Evolutionary conservation across 2,797 vertebrate genomes (phyloP).

Genomic region (Enteromius paludinosus): DNA sequence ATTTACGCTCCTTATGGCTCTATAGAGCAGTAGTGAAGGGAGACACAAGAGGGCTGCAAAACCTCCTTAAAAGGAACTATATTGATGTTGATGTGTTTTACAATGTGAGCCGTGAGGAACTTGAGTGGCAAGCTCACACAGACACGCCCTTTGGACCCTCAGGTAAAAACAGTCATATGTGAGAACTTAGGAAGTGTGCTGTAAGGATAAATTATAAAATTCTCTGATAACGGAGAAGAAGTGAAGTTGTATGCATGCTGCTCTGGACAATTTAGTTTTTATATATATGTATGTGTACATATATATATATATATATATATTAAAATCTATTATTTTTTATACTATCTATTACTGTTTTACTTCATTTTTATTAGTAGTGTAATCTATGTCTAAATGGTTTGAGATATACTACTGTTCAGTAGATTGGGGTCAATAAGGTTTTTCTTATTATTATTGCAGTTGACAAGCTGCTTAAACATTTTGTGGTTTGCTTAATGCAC

Average conservation of each 20-base stretch:
- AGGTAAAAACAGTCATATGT: constrained; percentile 68
- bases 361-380: not conserved
- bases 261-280: no score
- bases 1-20: constrained; percentile 59
- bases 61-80: constrained; percentile 67
- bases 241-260: no score
- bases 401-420: not conserved
- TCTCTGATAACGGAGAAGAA: not conserved
- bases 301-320: no score
- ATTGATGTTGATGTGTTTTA: constrained; percentile 74
- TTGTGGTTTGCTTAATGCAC: not conserved
- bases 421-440: not conserved
- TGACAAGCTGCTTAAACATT: not conserved
- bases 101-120: constrained; percentile 72
- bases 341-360: not conserved
- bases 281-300: no score
- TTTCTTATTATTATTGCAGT: not conserved
- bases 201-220: not conserved
- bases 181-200: not conserved
- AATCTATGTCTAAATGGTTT: not conserved
- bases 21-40: constrained; percentile 69
- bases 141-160: constrained; percentile 73
- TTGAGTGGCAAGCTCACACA: constrained; percentile 75
- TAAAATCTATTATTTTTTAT: not conserved
- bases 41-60: constrained; percentile 68